A percentile compares a stretch with the other conserved stretches of the same genome.
phyloP scores from a whole-genome alignment of 2,888 invertebrate species.

The Platypus cylindrus region DNA sequence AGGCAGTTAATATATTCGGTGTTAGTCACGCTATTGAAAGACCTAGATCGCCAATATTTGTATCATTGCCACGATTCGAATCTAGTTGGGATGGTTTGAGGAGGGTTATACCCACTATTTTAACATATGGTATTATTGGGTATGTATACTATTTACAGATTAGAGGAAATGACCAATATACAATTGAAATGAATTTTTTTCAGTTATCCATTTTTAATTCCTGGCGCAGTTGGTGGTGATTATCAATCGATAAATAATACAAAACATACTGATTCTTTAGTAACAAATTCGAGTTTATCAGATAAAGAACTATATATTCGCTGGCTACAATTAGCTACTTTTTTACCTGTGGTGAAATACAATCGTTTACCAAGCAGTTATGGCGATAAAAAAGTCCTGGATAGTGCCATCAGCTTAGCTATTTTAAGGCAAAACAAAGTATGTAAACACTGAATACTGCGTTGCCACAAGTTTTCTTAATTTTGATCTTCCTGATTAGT shows the following conservation, averaged over 20 bases:
- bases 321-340: constrained; percentile 84
- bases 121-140: constrained; percentile 81
- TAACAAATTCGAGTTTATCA: constrained; percentile 44
- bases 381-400: constrained; percentile 59
- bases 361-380: constrained; percentile 83
- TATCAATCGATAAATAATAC: constrained; percentile 48
- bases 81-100: constrained; percentile 68
- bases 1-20: constrained; percentile 54
- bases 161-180: neutral
- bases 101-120: constrained; percentile 72
- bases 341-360: constrained; percentile 84
- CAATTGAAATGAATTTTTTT: too few species aligned
- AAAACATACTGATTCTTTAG: constrained; percentile 34
- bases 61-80: constrained; percentile 72
- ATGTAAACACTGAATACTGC: too few species aligned
- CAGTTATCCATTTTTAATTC: constrained; percentile 76
- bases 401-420: constrained; percentile 64
- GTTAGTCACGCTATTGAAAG: constrained; percentile 71
- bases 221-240: constrained; percentile 89
- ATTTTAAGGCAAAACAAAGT: constrained; percentile 61
- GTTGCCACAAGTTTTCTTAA: too few species aligned
- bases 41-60: constrained; percentile 75
- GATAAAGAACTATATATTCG: constrained; percentile 75
- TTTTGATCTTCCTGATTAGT: too few species aligned
- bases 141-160: constrained; percentile 2